phyloP scores from a whole-genome alignment of 2,113 vertebrate genomes.

The Carassius carassius region DNA sequence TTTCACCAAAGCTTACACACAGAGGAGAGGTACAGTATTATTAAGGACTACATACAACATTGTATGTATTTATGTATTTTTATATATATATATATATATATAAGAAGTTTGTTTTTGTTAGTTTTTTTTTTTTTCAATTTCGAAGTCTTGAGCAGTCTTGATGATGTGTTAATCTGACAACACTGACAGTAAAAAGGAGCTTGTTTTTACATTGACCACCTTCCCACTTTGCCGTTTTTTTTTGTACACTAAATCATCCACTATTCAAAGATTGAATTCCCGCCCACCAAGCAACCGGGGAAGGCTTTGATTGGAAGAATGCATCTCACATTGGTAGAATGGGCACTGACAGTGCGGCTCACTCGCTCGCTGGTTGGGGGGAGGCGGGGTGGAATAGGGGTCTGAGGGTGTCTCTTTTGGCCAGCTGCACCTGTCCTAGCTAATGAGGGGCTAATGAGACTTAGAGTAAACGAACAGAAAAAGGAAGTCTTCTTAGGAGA shows the following conservation, averaged over 20 bases:
- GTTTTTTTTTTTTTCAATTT: neutral
- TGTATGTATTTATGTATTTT: neutral
- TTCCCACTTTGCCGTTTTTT: slow-evolving; percentile 47
- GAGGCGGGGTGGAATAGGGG: slow-evolving; percentile 58
- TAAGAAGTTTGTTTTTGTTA: too few species aligned
- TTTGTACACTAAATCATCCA: slow-evolving; percentile 52
- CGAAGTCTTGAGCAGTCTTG: slow-evolving; percentile 43
- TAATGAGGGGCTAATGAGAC: slow-evolving; percentile 74
- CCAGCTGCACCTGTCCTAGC: slow-evolving; percentile 74
- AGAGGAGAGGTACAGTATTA: neutral
- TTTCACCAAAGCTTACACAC: neutral
- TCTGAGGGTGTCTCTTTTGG: slow-evolving; percentile 64
- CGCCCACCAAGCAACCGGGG: slow-evolving; percentile 61
- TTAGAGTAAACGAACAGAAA: slow-evolving; percentile 56
- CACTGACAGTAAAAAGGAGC: slow-evolving; percentile 53
- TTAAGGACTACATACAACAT: neutral
- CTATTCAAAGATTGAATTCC: slow-evolving; percentile 45
- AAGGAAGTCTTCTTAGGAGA: slow-evolving; percentile 50
- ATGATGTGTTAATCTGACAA: slow-evolving; percentile 58
- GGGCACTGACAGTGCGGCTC: slow-evolving; percentile 37
- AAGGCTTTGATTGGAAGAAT: slow-evolving; percentile 72
- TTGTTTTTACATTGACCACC: slow-evolving; percentile 58
- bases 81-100: too few species aligned
- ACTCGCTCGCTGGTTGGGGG: neutral
- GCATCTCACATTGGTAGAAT: slow-evolving; percentile 69